These are phyloP conservation scores for Premnoplex brunnescens DNA, from an alignment of 2,797 vertebrate species.

Conservation along the genomic window DNA sequence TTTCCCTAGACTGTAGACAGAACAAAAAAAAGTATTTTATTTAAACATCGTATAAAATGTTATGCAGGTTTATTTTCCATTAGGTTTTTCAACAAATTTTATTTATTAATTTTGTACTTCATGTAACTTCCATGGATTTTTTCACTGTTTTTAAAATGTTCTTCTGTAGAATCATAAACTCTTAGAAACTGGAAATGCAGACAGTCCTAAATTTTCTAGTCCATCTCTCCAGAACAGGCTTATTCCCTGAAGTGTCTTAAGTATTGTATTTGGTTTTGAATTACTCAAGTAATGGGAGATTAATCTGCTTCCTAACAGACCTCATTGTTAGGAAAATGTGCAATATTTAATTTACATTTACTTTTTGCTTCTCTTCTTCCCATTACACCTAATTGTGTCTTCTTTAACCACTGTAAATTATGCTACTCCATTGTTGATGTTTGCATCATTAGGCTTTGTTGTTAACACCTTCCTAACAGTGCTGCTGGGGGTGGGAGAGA, in stretches of 20 bases:
- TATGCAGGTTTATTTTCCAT: neutral
- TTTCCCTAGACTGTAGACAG: neutral
- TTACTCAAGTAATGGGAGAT: slow-evolving; percentile 53
- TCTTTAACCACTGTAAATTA: slow-evolving; percentile 39
- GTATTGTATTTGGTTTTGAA: slow-evolving; percentile 39
- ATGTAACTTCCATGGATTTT: neutral
- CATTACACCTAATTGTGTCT: slow-evolving; percentile 31
- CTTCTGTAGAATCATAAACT: slow-evolving; percentile 17
- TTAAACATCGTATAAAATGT: neutral
- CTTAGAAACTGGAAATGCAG: slow-evolving; percentile 21
- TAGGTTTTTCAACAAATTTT: neutral
- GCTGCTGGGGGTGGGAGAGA: neutral
- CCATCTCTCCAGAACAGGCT: slow-evolving; percentile 32
- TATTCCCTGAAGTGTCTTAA: slow-evolving; percentile 25
- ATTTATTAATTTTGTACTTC: slow-evolving; percentile 1
- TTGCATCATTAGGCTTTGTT: slow-evolving; percentile 46
- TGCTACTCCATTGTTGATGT: neutral
- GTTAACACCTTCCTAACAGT: neutral
- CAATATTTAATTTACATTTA: slow-evolving; percentile 40
- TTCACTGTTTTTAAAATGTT: neutral
- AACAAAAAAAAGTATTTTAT: neutral
- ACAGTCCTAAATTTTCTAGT: slow-evolving; percentile 44
- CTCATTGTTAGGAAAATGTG: neutral
- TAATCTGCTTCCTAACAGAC: slow-evolving; percentile 45
- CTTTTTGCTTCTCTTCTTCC: slow-evolving; percentile 28